These are phyloP conservation scores for Sinella curviseta DNA, from an alignment of 1,140 invertebrate species.

Conservation along the genomic window DNA sequence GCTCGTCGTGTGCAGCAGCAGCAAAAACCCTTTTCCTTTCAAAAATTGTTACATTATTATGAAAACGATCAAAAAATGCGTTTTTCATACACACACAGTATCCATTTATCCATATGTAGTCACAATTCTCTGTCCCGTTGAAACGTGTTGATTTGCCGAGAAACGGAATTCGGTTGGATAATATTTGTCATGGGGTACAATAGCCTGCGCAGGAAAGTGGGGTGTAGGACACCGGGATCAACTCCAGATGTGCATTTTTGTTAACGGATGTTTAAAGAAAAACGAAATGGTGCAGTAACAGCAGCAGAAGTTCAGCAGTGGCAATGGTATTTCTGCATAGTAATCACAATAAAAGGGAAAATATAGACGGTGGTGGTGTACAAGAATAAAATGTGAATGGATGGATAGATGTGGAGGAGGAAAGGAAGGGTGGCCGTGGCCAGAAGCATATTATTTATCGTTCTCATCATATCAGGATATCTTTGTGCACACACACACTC, in stretches of 20 bases:
- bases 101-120: not conserved
- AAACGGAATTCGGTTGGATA: not conserved
- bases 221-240: not conserved
- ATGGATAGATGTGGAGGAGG: not conserved
- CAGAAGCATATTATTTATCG: not conserved
- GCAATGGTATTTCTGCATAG: too few relatives aligned
- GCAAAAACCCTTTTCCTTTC: slow-evolving; percentile 8
- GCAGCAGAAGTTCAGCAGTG: too few relatives aligned
- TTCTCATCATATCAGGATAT: not conserved
- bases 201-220: not conserved
- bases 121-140: not conserved
- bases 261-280: slow-evolving; percentile 14
- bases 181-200: not conserved
- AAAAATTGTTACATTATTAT: not conserved
- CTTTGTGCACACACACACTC: not conserved
- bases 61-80: not conserved
- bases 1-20: not conserved
- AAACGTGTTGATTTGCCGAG: not conserved
- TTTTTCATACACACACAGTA: not conserved
- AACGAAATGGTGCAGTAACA: not conserved
- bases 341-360: too few relatives aligned
- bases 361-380: too few relatives aligned
- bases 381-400: too few relatives aligned
- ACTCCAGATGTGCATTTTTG: not conserved
- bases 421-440: not conserved